Conservation (phyloP, 2,113 vertebrate species). For the Silurus meridionalis region DNA sequence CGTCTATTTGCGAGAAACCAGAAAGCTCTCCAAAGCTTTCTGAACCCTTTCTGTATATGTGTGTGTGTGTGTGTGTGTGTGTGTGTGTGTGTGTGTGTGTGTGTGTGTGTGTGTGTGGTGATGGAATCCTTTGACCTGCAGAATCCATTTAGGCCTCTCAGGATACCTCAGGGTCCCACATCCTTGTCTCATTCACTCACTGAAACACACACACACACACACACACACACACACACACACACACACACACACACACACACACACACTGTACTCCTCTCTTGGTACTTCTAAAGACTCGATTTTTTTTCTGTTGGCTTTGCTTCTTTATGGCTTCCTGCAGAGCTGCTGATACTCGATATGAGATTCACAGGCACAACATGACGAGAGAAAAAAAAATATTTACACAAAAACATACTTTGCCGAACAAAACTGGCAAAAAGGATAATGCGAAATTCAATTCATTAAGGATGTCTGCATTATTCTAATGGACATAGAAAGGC, state of each 20-base stretch:
- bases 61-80: constrained; percentile 17
- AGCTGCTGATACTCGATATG: neutral
- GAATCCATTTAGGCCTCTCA: constrained; percentile 24
- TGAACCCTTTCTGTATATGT: neutral
- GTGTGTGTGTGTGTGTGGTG: neutral
- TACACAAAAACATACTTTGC: neutral
- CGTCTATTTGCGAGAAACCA: constrained; percentile 13
- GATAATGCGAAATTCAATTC: neutral
- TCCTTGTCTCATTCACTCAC: constrained; percentile 2
- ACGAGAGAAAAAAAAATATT: neutral
- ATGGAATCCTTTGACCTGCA: constrained; percentile 40
- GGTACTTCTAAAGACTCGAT: neutral
- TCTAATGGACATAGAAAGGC: neutral
- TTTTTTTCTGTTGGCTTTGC: constrained; percentile 1
- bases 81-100: constrained; percentile 24
- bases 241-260: neutral
- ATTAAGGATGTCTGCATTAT: neutral
- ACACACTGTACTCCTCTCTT: neutral
- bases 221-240: neutral
- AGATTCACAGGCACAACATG: neutral
- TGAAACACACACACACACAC: neutral
- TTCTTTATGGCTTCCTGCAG: constrained; percentile 13
- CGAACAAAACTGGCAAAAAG: neutral
- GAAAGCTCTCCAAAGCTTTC: constrained; percentile 12
- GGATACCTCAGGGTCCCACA: constrained; percentile 26